A percentile compares a stretch with the other conserved stretches of the same genome.
Evolutionary conservation across 2,888 invertebrate species (phyloP).

Genomic region (Colostygia pectinataria): DNA sequence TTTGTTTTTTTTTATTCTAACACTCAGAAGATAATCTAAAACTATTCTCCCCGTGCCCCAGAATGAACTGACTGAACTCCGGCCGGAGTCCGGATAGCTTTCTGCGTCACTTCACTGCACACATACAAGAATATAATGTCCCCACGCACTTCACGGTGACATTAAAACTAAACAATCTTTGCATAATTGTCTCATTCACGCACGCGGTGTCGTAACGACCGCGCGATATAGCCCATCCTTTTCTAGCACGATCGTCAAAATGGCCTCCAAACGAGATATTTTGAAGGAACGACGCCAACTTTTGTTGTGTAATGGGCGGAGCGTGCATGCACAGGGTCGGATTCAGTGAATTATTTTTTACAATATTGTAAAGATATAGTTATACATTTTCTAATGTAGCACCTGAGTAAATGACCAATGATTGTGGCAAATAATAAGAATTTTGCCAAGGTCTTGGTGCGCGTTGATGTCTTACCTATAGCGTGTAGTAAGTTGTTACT

Average conservation of each 20-base stretch:
- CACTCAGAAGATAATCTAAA: background rate
- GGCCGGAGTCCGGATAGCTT: conserved; percentile 24
- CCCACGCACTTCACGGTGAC: conserved; percentile 62
- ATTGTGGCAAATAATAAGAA: no score
- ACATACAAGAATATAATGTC: conserved; percentile 52
- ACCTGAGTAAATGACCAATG: no score
- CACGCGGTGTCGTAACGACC: conserved; percentile 60
- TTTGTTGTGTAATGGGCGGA: conserved; percentile 83
- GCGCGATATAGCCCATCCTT: conserved; percentile 59
- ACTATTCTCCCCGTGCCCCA: background rate
- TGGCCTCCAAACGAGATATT: conserved; percentile 83
- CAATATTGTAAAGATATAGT: no score
- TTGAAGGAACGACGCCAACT: conserved; percentile 82
- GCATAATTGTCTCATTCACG: conserved; percentile 81
- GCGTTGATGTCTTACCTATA: no score
- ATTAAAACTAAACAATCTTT: conserved; percentile 80
- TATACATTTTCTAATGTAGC: no score
- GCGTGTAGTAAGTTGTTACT: no score
- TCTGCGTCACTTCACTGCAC: conserved; percentile 41
- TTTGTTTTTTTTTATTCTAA: no score
- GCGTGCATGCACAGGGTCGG: conserved; percentile 71
- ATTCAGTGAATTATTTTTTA: conserved; percentile 40
- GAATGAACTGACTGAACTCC: conserved; percentile 22
- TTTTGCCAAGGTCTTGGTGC: no score
- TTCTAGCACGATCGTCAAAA: conserved; percentile 78